Base-by-base conservation (phyloP, 2,797 vertebrate genomes). In the Crenichthys baileyi region DNA sequence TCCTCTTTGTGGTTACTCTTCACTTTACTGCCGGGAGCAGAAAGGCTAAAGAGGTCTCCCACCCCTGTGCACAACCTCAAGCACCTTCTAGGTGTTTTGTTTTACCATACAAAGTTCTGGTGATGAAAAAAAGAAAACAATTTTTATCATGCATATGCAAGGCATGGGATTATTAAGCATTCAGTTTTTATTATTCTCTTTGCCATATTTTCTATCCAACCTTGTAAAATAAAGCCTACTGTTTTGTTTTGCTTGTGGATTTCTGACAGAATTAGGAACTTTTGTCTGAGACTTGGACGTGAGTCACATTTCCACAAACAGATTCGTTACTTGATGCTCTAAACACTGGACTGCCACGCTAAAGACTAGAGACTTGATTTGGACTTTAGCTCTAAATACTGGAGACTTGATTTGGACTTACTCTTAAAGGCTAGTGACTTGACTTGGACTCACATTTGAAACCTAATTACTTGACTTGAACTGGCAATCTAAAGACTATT, bases 1-100 rank as follows among this genome's bases (percentile, higher is more conserved):
- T 85, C 84, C 85, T 41, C 84, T 87, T 67, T 88, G 92, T 85
- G 91, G 93, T 79, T 82, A 83, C 77, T 85, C 81, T 83, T 77
- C 70, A 67, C 84, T 86, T 85, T 86, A 81, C 88, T 86, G 80
- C 81, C 70, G 70, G 89, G 85, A 87, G 79, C 83, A 87, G 91
- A 94, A 85, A 92, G 81, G 83, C 76, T 91, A 88, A 74, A 68
- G 82, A 90, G 83, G 75, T 82, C 48, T 76, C 79, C 82, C 76
- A 46, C 81, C 7, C 22, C 78, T 75, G 70, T 13, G 3, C 70
- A 79, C 63, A 24, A 81, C 77, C 81, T 80, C 67, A 73, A 85
- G 78, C 67, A 9, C 72, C 74, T 80, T 75, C 71, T 81, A 22
- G 5, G 65, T 90, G 11, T 60, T 15, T 31, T 7, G 16, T 29